These are phyloP conservation scores for Xiphias gladius DNA, from an alignment of 2,113 vertebrate species.

Conservation along the genomic window DNA sequence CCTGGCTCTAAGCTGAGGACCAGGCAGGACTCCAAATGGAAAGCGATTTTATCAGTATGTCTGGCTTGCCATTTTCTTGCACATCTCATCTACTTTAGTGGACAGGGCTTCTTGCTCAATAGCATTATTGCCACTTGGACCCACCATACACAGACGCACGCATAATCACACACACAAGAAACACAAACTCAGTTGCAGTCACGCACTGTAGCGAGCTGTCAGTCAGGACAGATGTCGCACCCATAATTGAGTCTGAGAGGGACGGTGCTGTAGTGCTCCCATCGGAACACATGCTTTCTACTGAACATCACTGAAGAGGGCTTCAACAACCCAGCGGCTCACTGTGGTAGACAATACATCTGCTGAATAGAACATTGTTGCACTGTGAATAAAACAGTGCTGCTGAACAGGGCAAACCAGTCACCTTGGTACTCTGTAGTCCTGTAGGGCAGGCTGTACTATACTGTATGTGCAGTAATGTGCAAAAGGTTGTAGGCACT, in stretches of 20 bases:
- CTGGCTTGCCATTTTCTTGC: conserved; percentile 77
- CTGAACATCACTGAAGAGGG: conserved; percentile 65
- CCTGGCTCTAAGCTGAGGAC: conserved; percentile 54
- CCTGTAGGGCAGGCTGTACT: background rate
- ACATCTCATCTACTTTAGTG: conserved; percentile 72
- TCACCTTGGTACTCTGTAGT: conserved; percentile 21
- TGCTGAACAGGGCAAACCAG: conserved; percentile 21
- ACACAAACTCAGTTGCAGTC: conserved; percentile 34
- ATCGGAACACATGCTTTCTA: conserved; percentile 55
- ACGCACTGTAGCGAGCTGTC: conserved; percentile 62
- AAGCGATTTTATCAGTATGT: conserved; percentile 78
- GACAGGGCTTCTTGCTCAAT: conserved; percentile 66
- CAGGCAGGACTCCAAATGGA: conserved; percentile 76
- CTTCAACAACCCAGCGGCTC: conserved; percentile 57
- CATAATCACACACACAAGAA: conserved; percentile 6
- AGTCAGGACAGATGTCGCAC: conserved; percentile 76
- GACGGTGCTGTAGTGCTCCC: conserved; percentile 61
- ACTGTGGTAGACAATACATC: conserved; percentile 52
- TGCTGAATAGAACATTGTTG: conserved; percentile 47
- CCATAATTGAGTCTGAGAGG: conserved; percentile 79
- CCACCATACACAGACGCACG: conserved; percentile 15
- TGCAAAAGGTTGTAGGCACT: background rate
- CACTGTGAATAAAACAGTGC: conserved; percentile 30
- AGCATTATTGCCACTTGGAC: conserved; percentile 63
- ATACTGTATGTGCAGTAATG: background rate